Evolutionary conservation across 2,888 invertebrate genomes (phyloP).

Genomic region (Plebejus anna): DNA sequence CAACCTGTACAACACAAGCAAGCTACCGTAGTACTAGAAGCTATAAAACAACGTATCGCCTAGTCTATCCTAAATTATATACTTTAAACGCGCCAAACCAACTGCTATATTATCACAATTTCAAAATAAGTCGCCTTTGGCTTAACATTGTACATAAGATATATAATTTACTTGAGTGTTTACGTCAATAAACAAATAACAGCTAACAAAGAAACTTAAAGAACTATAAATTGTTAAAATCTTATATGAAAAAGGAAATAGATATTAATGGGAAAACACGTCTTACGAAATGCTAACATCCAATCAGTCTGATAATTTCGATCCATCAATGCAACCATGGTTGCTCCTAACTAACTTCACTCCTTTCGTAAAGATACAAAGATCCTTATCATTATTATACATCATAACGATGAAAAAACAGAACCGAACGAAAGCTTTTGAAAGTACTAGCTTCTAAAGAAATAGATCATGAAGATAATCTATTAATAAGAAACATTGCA

Average conservation of each 20-base stretch:
- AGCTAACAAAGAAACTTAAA: neutral
- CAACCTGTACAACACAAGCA: conserved; percentile 35
- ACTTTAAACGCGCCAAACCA: conserved; percentile 44
- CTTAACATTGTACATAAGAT: conserved; percentile 44
- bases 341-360: conserved; percentile 6
- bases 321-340: neutral
- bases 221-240: neutral
- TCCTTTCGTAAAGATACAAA: neutral
- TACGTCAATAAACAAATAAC: conserved; percentile 29
- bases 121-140: conserved; percentile 66
- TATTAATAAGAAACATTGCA: neutral
- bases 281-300: conserved; percentile 10
- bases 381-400: neutral
- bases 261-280: neutral
- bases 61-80: conserved; percentile 40
- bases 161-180: conserved; percentile 34
- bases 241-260: neutral
- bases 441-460: neutral
- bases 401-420: neutral
- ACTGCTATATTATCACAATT: conserved; percentile 61
- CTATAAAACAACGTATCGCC: conserved; percentile 31
- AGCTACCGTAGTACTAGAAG: conserved; percentile 33
- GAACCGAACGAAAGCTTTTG: neutral
- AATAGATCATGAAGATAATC: neutral
- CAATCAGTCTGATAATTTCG: conserved; percentile 20